Evolutionary conservation across 2,113 vertebrate species (phyloP), one percentile per base, ranked within the genome.

Genomic region (Ctenodactylus gundi): DNA sequence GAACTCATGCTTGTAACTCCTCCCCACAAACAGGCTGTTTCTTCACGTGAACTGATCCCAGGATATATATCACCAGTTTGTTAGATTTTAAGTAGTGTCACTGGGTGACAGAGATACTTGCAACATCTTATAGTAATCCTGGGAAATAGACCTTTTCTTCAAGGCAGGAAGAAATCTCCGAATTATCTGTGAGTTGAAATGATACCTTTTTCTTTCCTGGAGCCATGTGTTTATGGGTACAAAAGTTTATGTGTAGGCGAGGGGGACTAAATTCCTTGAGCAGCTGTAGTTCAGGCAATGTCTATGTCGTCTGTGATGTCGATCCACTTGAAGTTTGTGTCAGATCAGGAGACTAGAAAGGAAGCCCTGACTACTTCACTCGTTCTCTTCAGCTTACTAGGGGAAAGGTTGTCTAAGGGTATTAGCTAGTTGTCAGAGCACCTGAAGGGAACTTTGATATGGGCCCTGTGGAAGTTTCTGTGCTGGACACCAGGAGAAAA

Each of bases 401-500:
- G 2, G 41, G 23, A 17, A 36, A 72, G 80, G 58, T 21, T 83
- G 49, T 21, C 25, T 29, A 46, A 88, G 58, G 73, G 60, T 39
- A 34, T 31, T 12, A 58, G 34, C 18, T 25, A 36, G 36, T 49
- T 85, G 72, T 67, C 9, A 44, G 51, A 73, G 39, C 41, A 23
- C 44, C 39, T 14, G 5, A 13, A 44, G 41, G 29, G 34, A 91
- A 20, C 55, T 86, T 87, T 51, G 27, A 68, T 62, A 81, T 72
- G 60, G 67, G 57, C 23, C 31, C 39, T 76, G 73, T 72, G 77
- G 73, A 39, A 44, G 12, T 57, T 83, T 76, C 78, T 83, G 53
- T 17, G n/a, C 44, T 57, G 9, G 15, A 81, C 23, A 8, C 21
- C 62, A 49, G 55, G 78, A 75, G 75, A 89, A 94, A 93, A 91